Conservation (phyloP, 2,113 vertebrate genomes). For the Hippocampus zosterae region DNA sequence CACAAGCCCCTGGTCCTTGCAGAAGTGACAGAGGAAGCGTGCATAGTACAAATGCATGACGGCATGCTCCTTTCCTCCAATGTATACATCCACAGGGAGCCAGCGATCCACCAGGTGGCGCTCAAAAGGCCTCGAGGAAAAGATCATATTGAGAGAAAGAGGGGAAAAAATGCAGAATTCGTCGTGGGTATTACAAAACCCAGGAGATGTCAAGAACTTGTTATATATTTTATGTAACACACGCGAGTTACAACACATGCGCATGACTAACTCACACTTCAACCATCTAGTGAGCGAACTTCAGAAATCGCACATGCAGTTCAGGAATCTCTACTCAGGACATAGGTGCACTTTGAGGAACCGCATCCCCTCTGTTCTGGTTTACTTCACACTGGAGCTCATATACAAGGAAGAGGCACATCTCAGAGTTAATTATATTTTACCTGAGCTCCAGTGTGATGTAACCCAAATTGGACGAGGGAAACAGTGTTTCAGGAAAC, state of each 20-base stretch:
- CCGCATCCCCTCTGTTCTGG: no score
- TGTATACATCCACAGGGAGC: conserved; percentile 95
- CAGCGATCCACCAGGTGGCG: conserved; percentile 79
- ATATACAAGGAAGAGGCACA: no score
- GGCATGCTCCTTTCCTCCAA: conserved; percentile 93
- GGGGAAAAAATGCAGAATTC: neutral
- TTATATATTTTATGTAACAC: neutral
- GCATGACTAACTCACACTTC: no score
- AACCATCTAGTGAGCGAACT: no score
- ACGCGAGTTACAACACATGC: neutral
- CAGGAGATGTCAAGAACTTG: neutral
- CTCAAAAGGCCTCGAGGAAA: conserved; percentile 80
- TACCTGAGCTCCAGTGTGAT: no score
- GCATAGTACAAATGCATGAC: conserved; percentile 98
- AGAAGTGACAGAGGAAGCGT: conserved; percentile 92
- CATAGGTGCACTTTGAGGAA: no score
- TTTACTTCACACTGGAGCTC: no score
- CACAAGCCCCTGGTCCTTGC: conserved; percentile 81
- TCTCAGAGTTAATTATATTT: no score
- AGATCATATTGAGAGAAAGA: neutral
- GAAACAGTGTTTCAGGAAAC: no score
- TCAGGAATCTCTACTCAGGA: no score
- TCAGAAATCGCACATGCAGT: no score
- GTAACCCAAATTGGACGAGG: no score
- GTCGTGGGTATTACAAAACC: neutral